Evolutionary conservation across 1,140 invertebrate species (phyloP).

Genomic region (Papilio glaucus): DNA sequence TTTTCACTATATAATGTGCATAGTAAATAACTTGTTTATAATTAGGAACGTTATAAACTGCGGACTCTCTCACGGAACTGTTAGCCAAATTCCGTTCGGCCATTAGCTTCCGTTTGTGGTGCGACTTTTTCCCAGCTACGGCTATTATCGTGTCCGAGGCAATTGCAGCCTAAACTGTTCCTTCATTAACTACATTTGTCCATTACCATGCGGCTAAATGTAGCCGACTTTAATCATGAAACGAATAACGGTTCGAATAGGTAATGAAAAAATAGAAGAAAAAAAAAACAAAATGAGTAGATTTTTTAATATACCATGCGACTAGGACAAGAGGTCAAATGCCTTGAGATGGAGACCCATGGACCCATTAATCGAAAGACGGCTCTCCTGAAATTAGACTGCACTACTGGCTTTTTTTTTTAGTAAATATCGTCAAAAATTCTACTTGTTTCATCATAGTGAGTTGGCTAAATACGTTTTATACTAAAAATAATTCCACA

Average conservation of each 20-base stretch:
- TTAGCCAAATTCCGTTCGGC: slow-evolving; percentile 29
- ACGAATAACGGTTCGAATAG: background rate
- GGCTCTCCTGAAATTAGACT: too few species aligned
- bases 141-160: background rate
- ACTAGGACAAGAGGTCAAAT: too few species aligned
- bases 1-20: slow-evolving; percentile 4
- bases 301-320: too few species aligned
- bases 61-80: slow-evolving; percentile 13
- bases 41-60: background rate
- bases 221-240: background rate
- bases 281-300: too few species aligned
- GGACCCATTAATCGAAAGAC: too few species aligned
- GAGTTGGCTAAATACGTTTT: too few species aligned
- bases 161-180: slow-evolving; percentile 20
- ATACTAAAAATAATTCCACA: too few species aligned
- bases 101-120: slow-evolving; percentile 23
- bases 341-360: too few species aligned
- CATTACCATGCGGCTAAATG: slow-evolving; percentile 20
- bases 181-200: slow-evolving; percentile 22
- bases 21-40: slow-evolving; percentile 5
- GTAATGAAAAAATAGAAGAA: background rate
- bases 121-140: slow-evolving; percentile 20
- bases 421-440: too few species aligned
- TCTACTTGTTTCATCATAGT: too few species aligned
- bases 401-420: too few species aligned